Base-by-base conservation (phyloP, 2,888 invertebrate species). In the Gibbula magus region DNA sequence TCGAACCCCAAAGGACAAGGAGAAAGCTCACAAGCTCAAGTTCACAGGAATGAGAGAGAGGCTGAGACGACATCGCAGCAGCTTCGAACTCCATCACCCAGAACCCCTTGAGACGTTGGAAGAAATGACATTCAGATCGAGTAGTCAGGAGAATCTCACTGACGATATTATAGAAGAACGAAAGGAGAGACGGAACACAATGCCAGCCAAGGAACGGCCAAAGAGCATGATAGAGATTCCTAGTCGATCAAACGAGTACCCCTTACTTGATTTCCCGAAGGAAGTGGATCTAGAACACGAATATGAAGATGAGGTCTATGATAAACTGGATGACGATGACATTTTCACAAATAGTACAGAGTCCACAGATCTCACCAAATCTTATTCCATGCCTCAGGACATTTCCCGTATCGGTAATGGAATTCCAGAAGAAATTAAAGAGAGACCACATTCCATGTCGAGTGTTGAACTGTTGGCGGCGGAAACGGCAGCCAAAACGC, bases 71-170 rank as follows among this genome's bases (percentile, higher is more conserved):
- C 89, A 89, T 77, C 83, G 89, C 74, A 89, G 90, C 78, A 89
- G 88, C 70, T 79, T 90, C 66, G 90, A 91, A 73, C 83, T 90
- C 73, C 85, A 85, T 66, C 83, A 83, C n/a, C 82, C 87, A 0
- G 86, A 86, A 52, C 80, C 85, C 18, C 84, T 88, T 39, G 87
- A 87, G 79, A 81, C 82, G 52, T 77, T 88, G 5, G 74, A 85
- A 8, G 86, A 87, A 70, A 80, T 82, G 18, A 79, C 83, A 10
- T 76, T 86, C 0, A 80, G 87, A 51, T 90, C 86, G 78, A 85
- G 88, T 75, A 90, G 89, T 82, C 88, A 89, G 79, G 90, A 90
- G 73, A 89, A 89, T 78, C 81, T 90, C 29, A 39, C 73, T 10
- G 79, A 80, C 18, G 51, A 78, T 45, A 53, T 29, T 0, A 67